Evolutionary conservation across 2,888 invertebrate genomes (phyloP), one percentile per base, ranked within the genome.

Genomic region (Philereme transversata): DNA sequence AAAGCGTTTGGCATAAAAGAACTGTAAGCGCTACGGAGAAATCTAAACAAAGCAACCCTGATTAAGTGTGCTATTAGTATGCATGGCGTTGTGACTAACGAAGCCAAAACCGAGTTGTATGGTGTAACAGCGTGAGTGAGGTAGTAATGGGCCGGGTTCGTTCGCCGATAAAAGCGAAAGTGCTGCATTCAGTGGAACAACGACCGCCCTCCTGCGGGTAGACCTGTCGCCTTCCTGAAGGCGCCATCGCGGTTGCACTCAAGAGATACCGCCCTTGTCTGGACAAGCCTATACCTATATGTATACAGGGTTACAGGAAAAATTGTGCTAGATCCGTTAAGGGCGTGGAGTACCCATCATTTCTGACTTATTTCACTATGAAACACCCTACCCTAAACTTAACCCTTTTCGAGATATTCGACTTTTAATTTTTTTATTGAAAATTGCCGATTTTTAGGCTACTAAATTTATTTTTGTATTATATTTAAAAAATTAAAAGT

Each of bases 101-200:
- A 79, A 84, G 86, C 86, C 90, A 86, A 90, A 91, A 86, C 78
- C 78, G 76, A 78, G 78, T 75, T 70, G 65, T 65, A 75, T 80
- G 90, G 88, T 90, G 89, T 88, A 90, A 91, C 87, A 78, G 78
- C 84, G 87, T 88, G 89, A 87, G 83, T 79, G 83, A 76, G 83
- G 83, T 89, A 88, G 86, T 85, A 90, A 91, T 90, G 86, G 83
- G 72, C 83, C 82, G 88, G 90, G 92, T 92, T 92, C 92, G 87
- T 88, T 92, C 88, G 88, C 91, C 91, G 86, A 86, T 83, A 86
- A 92, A 89, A 92, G 89, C 90, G 92, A 92, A 92, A 92, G 91
- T 90, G 78, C 78, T 79, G 75, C 87, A 90, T 90, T 91, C 90
- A 92, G 75, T 91, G 88, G 92, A 87, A 90, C 92, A 89, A 90